Evolutionary conservation across 2,113 vertebrate genomes (phyloP).

Genomic region (Gulo gulo): DNA sequence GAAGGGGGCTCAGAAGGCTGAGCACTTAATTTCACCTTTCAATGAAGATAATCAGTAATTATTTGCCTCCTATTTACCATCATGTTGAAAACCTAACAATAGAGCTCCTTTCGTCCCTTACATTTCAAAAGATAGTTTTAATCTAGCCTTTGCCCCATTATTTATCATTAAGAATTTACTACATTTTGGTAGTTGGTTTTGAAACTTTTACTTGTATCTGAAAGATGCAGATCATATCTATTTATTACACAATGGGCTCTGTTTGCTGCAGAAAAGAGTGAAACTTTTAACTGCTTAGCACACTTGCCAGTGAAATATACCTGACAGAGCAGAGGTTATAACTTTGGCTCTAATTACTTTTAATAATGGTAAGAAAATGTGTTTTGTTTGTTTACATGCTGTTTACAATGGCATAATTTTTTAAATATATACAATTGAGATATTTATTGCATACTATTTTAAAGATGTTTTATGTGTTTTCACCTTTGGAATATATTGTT

Average conservation of each 20-base stretch:
- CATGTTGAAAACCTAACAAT: background rate
- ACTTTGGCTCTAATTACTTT: constrained; percentile 86
- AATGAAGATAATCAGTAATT: constrained; percentile 7
- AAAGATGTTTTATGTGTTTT: constrained; percentile 98
- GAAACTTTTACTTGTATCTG: constrained; percentile 66
- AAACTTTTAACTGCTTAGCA: constrained; percentile 91
- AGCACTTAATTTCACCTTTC: background rate
- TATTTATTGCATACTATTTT: constrained; percentile 99
- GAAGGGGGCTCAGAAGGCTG: background rate
- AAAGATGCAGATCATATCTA: constrained; percentile 65
- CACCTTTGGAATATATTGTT: constrained; percentile 99
- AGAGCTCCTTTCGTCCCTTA: constrained; percentile 16
- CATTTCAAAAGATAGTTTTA: constrained; percentile 65
- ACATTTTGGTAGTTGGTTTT: constrained; percentile 63
- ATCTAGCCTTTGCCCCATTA: constrained; percentile 56
- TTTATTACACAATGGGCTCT: constrained; percentile 79
- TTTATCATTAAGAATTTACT: constrained; percentile 48
- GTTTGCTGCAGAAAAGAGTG: constrained; percentile 87
- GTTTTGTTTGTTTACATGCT: constrained; percentile 99
- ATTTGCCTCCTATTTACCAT: background rate
- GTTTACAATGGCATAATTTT: constrained; percentile 99
- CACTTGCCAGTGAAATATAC: constrained; percentile 85
- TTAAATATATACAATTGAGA: constrained; percentile 91
- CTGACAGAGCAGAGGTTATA: constrained; percentile 84
- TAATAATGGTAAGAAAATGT: constrained; percentile 87